Percentiles rank a stretch among this genome's conserved stretches.
These are phyloP conservation scores for Kuschelorhynchus macadamiae DNA, from an alignment of 2,888 invertebrate species.

Conservation along the genomic window DNA sequence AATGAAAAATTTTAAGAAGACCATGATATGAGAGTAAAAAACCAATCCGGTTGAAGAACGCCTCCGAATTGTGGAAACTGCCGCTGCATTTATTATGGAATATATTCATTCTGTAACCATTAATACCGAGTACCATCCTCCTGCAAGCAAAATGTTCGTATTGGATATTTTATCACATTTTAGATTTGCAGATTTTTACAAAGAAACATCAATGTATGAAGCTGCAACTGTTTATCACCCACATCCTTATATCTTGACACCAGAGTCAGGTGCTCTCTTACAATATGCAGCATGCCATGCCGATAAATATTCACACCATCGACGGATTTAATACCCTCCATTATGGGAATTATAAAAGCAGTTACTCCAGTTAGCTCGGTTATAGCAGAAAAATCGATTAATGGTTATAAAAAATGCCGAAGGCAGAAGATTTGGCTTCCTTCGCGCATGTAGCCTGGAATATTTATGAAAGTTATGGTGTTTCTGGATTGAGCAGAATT, in stretches of 20 bases:
- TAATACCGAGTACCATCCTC: constrained; percentile 59
- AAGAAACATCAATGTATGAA: constrained; percentile 53
- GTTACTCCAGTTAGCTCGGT: constrained; percentile 51
- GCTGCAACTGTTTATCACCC: constrained; percentile 60
- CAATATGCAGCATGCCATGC: constrained; percentile 59
- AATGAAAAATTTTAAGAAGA: constrained; percentile 60
- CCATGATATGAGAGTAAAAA: constrained; percentile 56
- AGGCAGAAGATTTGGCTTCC: constrained; percentile 52
- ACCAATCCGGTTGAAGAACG: constrained; percentile 57
- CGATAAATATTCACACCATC: constrained; percentile 50
- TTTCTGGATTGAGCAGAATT: constrained; percentile 50
- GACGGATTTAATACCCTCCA: constrained; percentile 50
- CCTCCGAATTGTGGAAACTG: constrained; percentile 63
- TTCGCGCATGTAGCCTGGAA: constrained; percentile 50
- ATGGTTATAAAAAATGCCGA: constrained; percentile 58
- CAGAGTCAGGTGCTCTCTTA: constrained; percentile 59
- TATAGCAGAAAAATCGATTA: constrained; percentile 54
- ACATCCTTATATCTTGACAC: constrained; percentile 60
- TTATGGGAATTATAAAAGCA: constrained; percentile 20
- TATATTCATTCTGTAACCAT: constrained; percentile 62
- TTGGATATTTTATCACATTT: constrained; percentile 60
- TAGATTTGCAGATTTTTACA: constrained; percentile 62
- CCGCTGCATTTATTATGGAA: constrained; percentile 64
- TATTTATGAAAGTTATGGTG: constrained; percentile 50
- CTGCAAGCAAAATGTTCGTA: constrained; percentile 61